Evolutionary conservation across 2,797 vertebrate species (phyloP), one percentile per base, ranked within the genome.

Genomic region (Bradypodion ventrale): DNA sequence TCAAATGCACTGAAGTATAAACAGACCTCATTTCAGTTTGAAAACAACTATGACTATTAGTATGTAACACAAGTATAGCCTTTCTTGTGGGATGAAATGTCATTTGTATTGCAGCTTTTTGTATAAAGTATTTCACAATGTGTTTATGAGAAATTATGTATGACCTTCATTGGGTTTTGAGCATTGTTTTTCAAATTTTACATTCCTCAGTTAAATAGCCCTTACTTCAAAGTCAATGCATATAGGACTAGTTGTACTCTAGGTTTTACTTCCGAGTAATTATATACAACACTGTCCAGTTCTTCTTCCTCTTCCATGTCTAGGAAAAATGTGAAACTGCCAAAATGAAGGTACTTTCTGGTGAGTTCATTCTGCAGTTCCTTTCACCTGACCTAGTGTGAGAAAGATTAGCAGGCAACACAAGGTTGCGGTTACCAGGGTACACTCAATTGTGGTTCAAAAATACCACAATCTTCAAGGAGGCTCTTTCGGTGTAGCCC

Each of bases 21-120:
- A 70, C 44, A 80, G 52, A 60, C 56, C 75, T 73, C 60, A n/a
- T 73, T 60, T 86, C 49, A 81, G 56, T 52, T 46, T 73, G 73
- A 88, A 74, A 60, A 49, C 40, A 82, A 77, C 0, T 1, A 73
- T 1, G 84, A 80, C 52, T 62, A 72, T 63, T 75, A 81, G 63
- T 4, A 46, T 6, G 4, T 46, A 85, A 15, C 2, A 2, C 0
- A 0, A 13, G 37, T 70, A 79, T 8, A 83, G 59, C 59, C n/a
- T n/a, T n/a, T n/a, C n/a, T 83, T 87, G 44, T 63, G 21, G 23
- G 10, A 13, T 32, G n/a, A 35, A 80, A 56, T 16, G 59, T 74
- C 27, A 13, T 37, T 29, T 29, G 40, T 16, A 62, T 65, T 29
- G 32, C 70, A 70, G 46, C 27, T 56, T 69, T 68, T 77, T 44